Evolutionary conservation across 2,113 vertebrate genomes (phyloP).

Genomic region (Glareola pratincola): DNA sequence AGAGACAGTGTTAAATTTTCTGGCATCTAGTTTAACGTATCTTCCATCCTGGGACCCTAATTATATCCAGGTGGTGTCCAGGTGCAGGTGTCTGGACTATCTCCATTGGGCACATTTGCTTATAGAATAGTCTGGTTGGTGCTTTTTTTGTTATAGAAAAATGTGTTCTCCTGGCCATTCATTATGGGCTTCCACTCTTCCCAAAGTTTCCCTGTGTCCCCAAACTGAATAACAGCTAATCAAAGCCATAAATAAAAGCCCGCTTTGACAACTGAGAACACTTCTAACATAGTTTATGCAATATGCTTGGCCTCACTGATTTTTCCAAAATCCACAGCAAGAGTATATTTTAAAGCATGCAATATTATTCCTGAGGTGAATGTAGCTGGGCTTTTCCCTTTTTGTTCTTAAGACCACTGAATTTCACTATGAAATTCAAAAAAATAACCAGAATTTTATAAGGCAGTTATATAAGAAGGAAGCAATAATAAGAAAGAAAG

Average conservation of each 20-base stretch:
- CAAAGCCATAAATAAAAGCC: constrained; percentile 8
- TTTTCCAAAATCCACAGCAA: background rate
- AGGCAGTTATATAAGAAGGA: background rate
- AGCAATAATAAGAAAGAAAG: background rate
- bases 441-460: background rate
- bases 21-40: constrained; percentile 60
- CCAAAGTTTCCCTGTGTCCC: constrained; percentile 16
- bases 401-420: background rate
- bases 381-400: background rate
- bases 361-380: background rate
- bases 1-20: constrained; percentile 61
- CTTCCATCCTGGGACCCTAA: constrained; percentile 61
- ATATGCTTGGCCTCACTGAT: background rate
- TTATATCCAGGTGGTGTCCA: constrained; percentile 74
- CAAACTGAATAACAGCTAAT: constrained; percentile 47
- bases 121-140: constrained; percentile 9
- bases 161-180: constrained; percentile 56
- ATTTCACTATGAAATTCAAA: background rate
- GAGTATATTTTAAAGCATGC: background rate
- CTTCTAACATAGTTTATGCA: background rate
- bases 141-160: constrained; percentile 57
- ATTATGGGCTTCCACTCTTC: constrained; percentile 51
- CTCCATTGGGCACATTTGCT: constrained; percentile 66
- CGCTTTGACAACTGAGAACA: constrained; percentile 8
- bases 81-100: constrained; percentile 58